Percentiles rank a stretch among this genome's conserved stretches.
phyloP scores from a whole-genome alignment of 2,113 vertebrate genomes.

The Isurus oxyrinchus region DNA sequence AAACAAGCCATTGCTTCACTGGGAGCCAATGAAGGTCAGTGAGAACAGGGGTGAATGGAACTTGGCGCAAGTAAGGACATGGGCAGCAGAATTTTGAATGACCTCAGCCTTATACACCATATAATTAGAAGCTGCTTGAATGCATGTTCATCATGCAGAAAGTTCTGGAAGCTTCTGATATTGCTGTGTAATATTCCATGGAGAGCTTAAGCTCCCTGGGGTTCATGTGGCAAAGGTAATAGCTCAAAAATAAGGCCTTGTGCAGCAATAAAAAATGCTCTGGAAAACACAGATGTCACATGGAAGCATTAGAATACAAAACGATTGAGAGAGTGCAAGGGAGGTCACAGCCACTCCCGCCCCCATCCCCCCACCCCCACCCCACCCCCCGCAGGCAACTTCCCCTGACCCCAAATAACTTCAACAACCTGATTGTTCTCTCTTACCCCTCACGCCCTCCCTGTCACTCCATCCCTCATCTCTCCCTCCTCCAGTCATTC shows the following conservation, averaged over 20 bases:
- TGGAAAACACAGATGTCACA: neutral
- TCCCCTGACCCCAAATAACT: no score
- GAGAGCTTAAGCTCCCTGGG: neutral
- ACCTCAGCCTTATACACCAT: neutral
- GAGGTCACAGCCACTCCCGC: neutral
- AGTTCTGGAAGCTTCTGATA: neutral
- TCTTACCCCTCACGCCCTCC: no score
- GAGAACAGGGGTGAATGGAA: no score
- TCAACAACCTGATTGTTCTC: no score
- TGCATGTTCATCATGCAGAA: neutral
- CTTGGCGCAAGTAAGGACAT: neutral
- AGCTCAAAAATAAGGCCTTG: neutral
- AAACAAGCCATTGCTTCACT: no score
- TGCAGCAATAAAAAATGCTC: neutral
- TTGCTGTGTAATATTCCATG: neutral
- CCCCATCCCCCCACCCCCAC: neutral
- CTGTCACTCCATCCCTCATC: neutral
- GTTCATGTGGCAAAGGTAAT: neutral
- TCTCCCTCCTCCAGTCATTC: no score
- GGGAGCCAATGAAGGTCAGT: no score
- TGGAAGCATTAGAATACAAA: neutral
- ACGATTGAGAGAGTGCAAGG: neutral
- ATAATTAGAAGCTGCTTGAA: neutral
- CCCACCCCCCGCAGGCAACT: no score
- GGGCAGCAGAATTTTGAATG: neutral